Percentiles rank a stretch among this genome's conserved stretches.
These are phyloP conservation scores for Alviniconcha marisindica DNA, from an alignment of 1,140 invertebrate species.

Conservation along the genomic window DNA sequence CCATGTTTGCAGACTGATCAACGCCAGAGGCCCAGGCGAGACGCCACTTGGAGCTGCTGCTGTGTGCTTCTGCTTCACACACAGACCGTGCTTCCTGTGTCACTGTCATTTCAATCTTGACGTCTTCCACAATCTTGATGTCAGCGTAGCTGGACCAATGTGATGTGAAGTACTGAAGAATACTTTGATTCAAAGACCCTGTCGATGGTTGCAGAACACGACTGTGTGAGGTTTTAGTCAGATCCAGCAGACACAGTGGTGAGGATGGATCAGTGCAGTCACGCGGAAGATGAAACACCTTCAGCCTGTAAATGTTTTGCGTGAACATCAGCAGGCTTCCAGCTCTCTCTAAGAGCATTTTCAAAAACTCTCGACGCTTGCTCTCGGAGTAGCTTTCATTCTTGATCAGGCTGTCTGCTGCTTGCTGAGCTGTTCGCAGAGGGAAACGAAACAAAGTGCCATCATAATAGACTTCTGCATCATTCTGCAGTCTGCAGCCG, in stretches of 20 bases:
- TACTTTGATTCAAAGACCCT: not conserved
- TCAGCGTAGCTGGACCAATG: not conserved
- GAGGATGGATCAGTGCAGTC: constrained; percentile 28
- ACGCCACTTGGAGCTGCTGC: constrained; percentile 40
- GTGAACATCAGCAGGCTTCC: constrained; percentile 70
- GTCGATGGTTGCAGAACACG: not conserved
- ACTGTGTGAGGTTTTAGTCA: constrained; percentile 22
- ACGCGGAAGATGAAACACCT: constrained; percentile 61
- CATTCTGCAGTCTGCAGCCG: constrained; percentile 45
- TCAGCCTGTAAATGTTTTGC: constrained; percentile 66
- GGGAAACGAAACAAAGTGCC: constrained; percentile 71
- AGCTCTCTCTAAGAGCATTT: constrained; percentile 57
- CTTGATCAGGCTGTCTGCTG: constrained; percentile 65
- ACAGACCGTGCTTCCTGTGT: not conserved
- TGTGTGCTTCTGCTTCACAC: not conserved
- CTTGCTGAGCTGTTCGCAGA: constrained; percentile 59
- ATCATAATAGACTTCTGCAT: constrained; percentile 37
- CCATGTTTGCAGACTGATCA: constrained; percentile 9
- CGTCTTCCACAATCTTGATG: constrained; percentile 4
- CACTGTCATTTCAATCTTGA: constrained; percentile 21
- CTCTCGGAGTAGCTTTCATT: constrained; percentile 53
- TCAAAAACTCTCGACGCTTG: constrained; percentile 62
- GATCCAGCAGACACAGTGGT: constrained; percentile 28
- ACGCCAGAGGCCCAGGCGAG: constrained; percentile 55
- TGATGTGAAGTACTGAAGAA: constrained; percentile 1